Base-by-base conservation (phyloP, 1,140 invertebrate genomes). In the Polypedilum pembai region DNA sequence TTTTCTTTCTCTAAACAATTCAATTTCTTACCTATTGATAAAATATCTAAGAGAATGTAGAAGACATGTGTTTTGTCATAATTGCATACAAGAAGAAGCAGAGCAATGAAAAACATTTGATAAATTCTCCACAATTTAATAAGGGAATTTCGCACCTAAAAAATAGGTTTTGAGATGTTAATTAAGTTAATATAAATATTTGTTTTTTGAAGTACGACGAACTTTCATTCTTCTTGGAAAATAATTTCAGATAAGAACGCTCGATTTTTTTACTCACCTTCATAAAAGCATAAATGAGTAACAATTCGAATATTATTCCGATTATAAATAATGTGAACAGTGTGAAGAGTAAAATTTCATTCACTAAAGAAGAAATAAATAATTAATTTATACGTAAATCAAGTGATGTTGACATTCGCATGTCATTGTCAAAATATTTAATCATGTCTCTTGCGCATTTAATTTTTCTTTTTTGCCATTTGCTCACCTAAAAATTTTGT, bases 41-140 rank as follows among this genome's bases (percentile, higher is more conserved):
- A 12, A 12, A 56, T 12, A 56, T 56, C 45, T 56, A 56, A 15
- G 12, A 56, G 12, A 15, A 10, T 8, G 12, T 56, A 56, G 3
- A 56, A 56, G 15, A 56, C n/a, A 15, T 56, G 12, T 12, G 4
- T n/a, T 56, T 15, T 56, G 45, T 56, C 45, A 56, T n/a, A n/a
- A 15, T 56, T 15, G 10, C 45, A 56, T 4, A n/a, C 45, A n/a
- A 56, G 3, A 56, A 56, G 12, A n/a, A 56, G 45, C 20, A 69
- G 12, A n/a, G 18, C 8, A 69, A 69, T 69, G 7, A 69, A 69
- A 1, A 20, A 2, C 18, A 69, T 69, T 69, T 69, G 65, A 69
- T 69, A 69, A 20, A 69, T 20, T 21, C 65, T 69, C 65, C 65
- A 69, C n/a, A 69, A 8, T 69, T 69, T 69, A 7, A 69, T 69